Evolutionary conservation across 2,113 vertebrate species (phyloP).

Genomic region (Sander vitreus): DNA sequence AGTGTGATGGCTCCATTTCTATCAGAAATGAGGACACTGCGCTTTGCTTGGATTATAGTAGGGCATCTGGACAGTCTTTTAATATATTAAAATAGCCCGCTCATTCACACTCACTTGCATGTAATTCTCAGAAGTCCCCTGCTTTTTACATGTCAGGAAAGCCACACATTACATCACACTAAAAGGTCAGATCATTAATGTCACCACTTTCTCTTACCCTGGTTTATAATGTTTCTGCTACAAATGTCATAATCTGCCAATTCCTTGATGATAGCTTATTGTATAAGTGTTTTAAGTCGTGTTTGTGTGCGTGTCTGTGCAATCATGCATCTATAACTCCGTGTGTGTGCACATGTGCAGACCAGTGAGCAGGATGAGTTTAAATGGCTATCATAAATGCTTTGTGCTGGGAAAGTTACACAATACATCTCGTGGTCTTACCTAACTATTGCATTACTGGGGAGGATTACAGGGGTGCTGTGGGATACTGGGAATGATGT

Average conservation of each 20-base stretch:
- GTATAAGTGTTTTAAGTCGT: conserved; percentile 5
- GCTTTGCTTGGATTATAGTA: conserved; percentile 33
- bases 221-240: conserved; percentile 2
- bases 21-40: conserved; percentile 51
- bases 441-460: conserved; percentile 28
- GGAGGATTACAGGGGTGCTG: conserved; percentile 40
- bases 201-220: not conserved
- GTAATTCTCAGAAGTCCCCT: conserved; percentile 29
- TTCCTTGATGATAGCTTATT: conserved; percentile 7
- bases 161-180: conserved; percentile 32
- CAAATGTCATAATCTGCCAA: conserved; percentile 19
- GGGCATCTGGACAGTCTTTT: conserved; percentile 48
- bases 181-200: conserved; percentile 13
- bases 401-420: conserved; percentile 52
- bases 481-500: conserved; percentile 35
- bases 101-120: conserved; percentile 1
- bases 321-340: not conserved
- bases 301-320: conserved; percentile 9
- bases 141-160: not conserved
- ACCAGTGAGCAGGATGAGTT: conserved; percentile 48
- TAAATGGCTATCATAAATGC: conserved; percentile 25
- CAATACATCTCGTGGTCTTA: conserved; percentile 47
- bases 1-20: conserved; percentile 41
- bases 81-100: conserved; percentile 47
- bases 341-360: conserved; percentile 9